phyloP scores from a whole-genome alignment of 2,888 invertebrate species.

The Sarcophaga subvicina region DNA sequence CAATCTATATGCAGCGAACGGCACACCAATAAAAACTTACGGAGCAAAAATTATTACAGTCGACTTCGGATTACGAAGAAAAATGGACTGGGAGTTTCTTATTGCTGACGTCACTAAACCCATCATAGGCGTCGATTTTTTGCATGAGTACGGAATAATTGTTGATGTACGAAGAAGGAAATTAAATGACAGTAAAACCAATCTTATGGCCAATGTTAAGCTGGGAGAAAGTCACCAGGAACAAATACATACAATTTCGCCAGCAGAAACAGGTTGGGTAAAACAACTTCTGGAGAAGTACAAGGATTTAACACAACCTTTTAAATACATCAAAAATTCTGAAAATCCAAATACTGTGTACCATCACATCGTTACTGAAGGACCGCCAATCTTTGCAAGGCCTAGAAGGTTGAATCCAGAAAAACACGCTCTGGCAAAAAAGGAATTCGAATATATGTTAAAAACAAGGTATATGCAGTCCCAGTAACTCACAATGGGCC shows the following conservation, averaged over 20 bases:
- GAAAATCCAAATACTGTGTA: neutral
- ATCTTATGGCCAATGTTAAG: neutral
- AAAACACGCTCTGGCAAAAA: constrained; percentile 59
- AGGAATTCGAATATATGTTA: constrained; percentile 60
- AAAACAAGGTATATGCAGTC: constrained; percentile 60
- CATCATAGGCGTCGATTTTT: no score
- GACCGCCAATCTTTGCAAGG: constrained; percentile 60
- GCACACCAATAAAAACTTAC: neutral
- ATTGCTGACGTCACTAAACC: neutral
- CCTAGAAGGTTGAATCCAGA: constrained; percentile 62
- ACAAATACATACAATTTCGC: constrained; percentile 21
- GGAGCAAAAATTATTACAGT: neutral
- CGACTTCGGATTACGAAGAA: neutral
- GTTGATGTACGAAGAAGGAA: constrained; percentile 1
- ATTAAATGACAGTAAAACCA: constrained; percentile 2
- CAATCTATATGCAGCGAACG: constrained; percentile 1
- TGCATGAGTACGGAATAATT: neutral
- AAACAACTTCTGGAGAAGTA: constrained; percentile 15
- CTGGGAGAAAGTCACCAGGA: neutral
- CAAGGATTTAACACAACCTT: constrained; percentile 2
- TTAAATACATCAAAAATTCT: neutral
- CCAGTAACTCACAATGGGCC: no score
- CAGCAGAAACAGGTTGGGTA: neutral
- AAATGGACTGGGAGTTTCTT: constrained; percentile 13
- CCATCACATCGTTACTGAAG: constrained; percentile 62